A percentile compares a stretch with the other conserved stretches of the same genome.
Evolutionary conservation across 1,140 invertebrate species (phyloP).

Genomic region (Sipha flava): DNA sequence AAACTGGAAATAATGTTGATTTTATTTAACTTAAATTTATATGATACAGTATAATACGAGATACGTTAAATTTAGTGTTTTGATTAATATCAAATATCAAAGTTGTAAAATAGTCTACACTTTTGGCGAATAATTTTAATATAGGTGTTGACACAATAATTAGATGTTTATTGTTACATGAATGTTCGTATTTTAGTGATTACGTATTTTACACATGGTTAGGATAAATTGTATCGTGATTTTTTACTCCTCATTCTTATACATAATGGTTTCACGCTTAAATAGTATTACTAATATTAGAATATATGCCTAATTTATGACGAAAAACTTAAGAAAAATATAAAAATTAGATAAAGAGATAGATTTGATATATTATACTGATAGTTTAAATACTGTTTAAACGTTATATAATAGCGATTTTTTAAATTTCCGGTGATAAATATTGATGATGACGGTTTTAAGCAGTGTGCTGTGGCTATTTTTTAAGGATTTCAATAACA

Average conservation of each 20-base stretch:
- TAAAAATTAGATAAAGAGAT: not conserved
- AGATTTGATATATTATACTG: not conserved
- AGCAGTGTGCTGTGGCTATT: not conserved
- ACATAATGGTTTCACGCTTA: not conserved
- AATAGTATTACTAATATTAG: too few relatives aligned
- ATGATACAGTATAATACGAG: too few relatives aligned
- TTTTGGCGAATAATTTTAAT: not conserved
- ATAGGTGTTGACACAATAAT: not conserved
- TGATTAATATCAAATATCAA: not conserved
- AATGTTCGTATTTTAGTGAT: not conserved
- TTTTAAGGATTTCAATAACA: conserved; percentile 10
- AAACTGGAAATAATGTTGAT: too few relatives aligned
- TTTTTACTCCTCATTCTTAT: not conserved
- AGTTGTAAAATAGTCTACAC: not conserved
- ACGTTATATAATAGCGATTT: not conserved
- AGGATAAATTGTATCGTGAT: not conserved
- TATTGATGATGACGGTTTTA: not conserved
- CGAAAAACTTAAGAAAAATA: not conserved
- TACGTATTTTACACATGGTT: not conserved
- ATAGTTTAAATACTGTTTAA: not conserved
- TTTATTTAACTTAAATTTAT: too few relatives aligned
- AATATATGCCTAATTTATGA: too few relatives aligned
- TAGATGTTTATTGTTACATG: not conserved
- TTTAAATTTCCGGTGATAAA: conserved; percentile 1
- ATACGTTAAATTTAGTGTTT: not conserved